Evolutionary conservation across 2,797 vertebrate species (phyloP), one percentile per base, ranked within the genome.

Genomic region (Onychomys arenicola): DNA sequence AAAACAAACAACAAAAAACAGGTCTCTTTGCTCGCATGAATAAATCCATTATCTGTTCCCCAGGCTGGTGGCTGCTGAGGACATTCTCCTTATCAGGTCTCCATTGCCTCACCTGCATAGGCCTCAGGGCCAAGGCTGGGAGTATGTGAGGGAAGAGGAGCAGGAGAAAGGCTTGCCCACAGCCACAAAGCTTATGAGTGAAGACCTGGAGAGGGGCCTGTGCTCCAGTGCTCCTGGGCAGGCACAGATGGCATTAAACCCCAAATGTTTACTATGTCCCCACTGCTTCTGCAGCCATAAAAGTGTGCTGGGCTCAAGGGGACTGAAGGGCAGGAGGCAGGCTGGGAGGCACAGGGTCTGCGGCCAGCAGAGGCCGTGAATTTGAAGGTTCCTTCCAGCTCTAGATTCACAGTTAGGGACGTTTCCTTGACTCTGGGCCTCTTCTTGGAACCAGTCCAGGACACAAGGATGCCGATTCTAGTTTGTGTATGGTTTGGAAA

Each of bases 31-130:
- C 90, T 93, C 95, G 86, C 5, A 0, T 95, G 92, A 90, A 61
- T 69, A 84, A 88, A 96, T 94, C 95, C 97, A 93, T 96, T 96
- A 97, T 97, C 96, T 67, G 90, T 55, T 96, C 71, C 37, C 59
- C 9, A 1, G 83, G 71, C 65, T 32, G 1, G 17, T 34, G 92
- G 67, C 92, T 95, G 96, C 91, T n/a, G 77, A 86, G 95, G 90
- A 94, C 91, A 89, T 71, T 93, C 73, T 96, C 43, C 90, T 92
- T 46, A 75, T 40, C 2, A 4, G 77, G 90, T 82, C 40, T 52
- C 76, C 37, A 27, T 1, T 12, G 87, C 88, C 84, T 96, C 75
- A 90, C 46, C 65, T 92, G 61, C 75, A 34, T 32, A 52, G 73
- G 49, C 43, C 73, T 63, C 37, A 61, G 80, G 73, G 27, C 57